These are phyloP conservation scores for Ceraclea dissimilis DNA, from an alignment of 2,888 invertebrate species.

Conservation along the genomic window DNA sequence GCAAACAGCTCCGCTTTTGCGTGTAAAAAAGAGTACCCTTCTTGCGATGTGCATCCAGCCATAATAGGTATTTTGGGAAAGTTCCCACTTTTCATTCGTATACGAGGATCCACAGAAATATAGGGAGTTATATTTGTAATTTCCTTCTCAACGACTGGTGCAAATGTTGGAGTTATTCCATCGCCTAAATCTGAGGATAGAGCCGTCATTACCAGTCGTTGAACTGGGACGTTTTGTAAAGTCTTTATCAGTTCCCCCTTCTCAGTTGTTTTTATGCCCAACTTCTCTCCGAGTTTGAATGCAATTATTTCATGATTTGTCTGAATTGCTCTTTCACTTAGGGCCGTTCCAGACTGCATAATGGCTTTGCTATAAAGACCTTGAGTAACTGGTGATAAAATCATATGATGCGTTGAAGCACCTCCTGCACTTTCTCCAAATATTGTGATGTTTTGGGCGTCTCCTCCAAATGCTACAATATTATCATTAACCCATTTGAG, in stretches of 20 bases:
- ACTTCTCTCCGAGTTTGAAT: background rate
- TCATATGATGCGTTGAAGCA: conserved; percentile 12
- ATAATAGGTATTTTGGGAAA: background rate
- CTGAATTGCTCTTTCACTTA: background rate
- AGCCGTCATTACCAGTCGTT: background rate
- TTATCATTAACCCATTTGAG: conserved; percentile 17
- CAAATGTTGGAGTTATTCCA: background rate
- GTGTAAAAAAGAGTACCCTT: background rate
- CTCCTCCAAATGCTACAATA: conserved; percentile 16
- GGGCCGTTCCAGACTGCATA: conserved; percentile 12
- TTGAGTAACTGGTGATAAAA: conserved; percentile 8
- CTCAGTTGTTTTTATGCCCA: background rate
- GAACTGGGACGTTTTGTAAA: background rate
- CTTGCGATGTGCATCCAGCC: background rate
- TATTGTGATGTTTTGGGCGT: conserved; percentile 15
- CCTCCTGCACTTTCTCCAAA: conserved; percentile 22
- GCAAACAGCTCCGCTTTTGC: background rate
- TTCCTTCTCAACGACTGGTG: background rate
- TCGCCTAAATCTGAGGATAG: background rate
- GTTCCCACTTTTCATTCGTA: background rate
- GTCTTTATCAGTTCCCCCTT: background rate
- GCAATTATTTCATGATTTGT: background rate
- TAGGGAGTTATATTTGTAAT: background rate
- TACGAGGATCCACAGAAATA: background rate
- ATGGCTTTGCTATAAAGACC: conserved; percentile 15